Base-by-base conservation (phyloP, 2,797 vertebrate genomes). In the Catamblyrhynchus diadema region DNA sequence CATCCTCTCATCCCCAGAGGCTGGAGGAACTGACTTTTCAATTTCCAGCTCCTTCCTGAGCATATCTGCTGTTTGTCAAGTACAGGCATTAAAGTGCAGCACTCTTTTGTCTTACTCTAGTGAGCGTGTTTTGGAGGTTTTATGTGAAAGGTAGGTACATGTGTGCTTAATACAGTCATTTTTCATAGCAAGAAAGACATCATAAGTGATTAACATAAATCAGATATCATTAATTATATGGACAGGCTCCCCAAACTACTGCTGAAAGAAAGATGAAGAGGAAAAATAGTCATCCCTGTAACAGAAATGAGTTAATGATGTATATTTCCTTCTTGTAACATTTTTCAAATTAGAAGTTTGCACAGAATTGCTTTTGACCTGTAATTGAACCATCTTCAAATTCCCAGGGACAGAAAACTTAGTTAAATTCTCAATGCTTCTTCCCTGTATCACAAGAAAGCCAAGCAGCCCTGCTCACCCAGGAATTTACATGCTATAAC, bases 151-250 rank as follows among this genome's bases (percentile, higher is more conserved):
- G 87, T 75, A 88, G 88, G 69, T 65, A 91, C 54, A 59, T n/a
- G n/a, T 83, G 69, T 59, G 62, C 35, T 35, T 86, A 91, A 91
- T 56, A 90, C 60, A 45, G 54, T 59, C 80, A 95, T 96, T 94
- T 93, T 81, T 96, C 90, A 88, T 71, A 47, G 75, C 50, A 61
- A 86, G 87, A 81, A 23, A 91, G 94, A 91, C 69, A 86, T 81
- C 47, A 54, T 81, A 96, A 95, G 78, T 91, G 77, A 94, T 88
- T 90, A 95, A 90, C 61, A 89, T 94, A 95, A 95, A 95, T 95
- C 93, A 94, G 73, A 86, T 93, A 65, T 69, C 91, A 94, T 96
- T 93, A 95, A 89, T 94, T 95, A 94, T 72, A 41, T 19, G 11
- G 91, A 94, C 87, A 94, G 80, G 67, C 90, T 93, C 61, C 85